Base-by-base conservation (phyloP, 2,888 invertebrate species). In the Drosophila atroscutellata region DNA sequence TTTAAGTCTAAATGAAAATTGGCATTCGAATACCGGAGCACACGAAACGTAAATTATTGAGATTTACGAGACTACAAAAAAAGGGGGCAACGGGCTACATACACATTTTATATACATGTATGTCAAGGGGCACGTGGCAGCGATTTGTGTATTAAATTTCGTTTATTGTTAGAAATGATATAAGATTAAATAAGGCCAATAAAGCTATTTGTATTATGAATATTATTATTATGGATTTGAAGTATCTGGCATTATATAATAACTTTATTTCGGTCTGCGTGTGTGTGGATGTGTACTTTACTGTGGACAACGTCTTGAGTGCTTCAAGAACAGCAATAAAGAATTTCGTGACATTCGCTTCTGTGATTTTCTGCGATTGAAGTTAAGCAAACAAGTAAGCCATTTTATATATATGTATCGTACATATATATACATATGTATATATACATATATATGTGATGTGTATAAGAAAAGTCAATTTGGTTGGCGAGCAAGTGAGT, bases 121-220 rank as follows among this genome's bases (percentile, higher is more conserved):
- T n/a, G 20, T 9, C 15, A 20, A 2, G 26, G 58, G 30, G 58
- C 62, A 64, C 61, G 81, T 81, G 67, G 45, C 57, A 50, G 15
- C 60, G 60, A 73, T 57, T 69, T 64, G 62, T 58, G 77, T 90
- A 88, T 90, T 75, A 77, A 86, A 86, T 86, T 90, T 72, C 75
- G 72, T 66, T 86, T 70, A 80, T 85, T 90, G 81, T 89, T 80
- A 69, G 9, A 32, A 32, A 32, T 4, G 1, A 32, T 32, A 3
- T 32, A 32, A 3, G 32, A 55, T 20, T 45, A 64, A 51, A 83
- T 69, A 58, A 45, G 83, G 86, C 74, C 86, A 88, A 90, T 84
- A 87, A 80, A 84, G 83, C 67, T 72, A 70, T 90, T 90, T 88
- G 89, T 70, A 68, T 64, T 88, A 61, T 89, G 72, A 86, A n/a